phyloP scores from a whole-genome alignment of 2,888 invertebrate genomes.

The Tipula helvola region DNA sequence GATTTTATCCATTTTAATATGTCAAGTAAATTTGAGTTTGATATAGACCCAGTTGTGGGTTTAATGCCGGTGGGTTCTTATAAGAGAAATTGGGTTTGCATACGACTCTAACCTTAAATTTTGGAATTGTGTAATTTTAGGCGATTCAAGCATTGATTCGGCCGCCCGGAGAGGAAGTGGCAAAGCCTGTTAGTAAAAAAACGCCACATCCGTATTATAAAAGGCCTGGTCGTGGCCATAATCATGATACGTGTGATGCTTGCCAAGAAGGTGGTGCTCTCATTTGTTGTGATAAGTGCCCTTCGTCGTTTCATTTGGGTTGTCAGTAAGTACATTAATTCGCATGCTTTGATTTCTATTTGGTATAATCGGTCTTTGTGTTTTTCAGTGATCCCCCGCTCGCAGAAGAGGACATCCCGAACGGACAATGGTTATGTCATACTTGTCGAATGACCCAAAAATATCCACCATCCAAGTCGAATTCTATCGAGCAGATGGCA shows the following conservation, averaged over 20 bases:
- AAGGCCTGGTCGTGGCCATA: constrained; percentile 76
- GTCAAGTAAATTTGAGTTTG: constrained; percentile 52
- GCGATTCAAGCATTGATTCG: constrained; percentile 81
- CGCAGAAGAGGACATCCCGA: constrained; percentile 76
- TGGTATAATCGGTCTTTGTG: not conserved
- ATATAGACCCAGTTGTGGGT: constrained; percentile 65
- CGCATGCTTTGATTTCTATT: constrained; percentile 28
- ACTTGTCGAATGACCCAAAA: constrained; percentile 48
- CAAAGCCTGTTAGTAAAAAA: constrained; percentile 35
- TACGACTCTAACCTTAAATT: constrained; percentile 19
- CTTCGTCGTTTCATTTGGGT: constrained; percentile 87
- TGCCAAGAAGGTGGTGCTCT: constrained; percentile 91
- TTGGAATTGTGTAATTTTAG: constrained; percentile 35
- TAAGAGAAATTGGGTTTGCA: constrained; percentile 10
- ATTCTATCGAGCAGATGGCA: constrained; percentile 34
- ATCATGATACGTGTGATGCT: constrained; percentile 87
- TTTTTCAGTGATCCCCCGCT: constrained; percentile 77
- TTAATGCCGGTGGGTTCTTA: constrained; percentile 70
- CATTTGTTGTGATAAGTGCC: constrained; percentile 91
- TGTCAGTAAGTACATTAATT: constrained; percentile 67
- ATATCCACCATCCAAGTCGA: constrained; percentile 34
- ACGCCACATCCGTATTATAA: constrained; percentile 71
- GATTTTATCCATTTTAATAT: not conserved
- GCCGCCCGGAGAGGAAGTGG: constrained; percentile 64
- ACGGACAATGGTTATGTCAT: constrained; percentile 85